Conservation (phyloP, 2,113 vertebrate genomes). For the Drymodes brunneopygia region DNA sequence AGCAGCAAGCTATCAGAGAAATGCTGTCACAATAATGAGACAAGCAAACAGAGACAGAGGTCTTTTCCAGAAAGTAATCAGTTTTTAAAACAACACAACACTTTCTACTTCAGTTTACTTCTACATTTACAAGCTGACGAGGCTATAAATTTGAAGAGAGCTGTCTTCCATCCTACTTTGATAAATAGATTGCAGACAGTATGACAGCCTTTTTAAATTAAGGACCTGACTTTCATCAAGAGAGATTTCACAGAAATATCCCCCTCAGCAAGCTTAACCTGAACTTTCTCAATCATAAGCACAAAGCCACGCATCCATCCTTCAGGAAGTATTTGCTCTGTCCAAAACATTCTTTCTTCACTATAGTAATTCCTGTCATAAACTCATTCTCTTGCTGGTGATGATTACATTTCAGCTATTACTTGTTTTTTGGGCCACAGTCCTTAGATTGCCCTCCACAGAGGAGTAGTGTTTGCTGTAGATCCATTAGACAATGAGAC, state of each 20-base stretch:
- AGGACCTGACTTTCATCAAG: slow-evolving; percentile 16
- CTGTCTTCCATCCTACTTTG: not conserved
- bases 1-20: not conserved
- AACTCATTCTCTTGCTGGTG: not conserved
- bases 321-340: not conserved
- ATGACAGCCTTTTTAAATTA: slow-evolving; percentile 31
- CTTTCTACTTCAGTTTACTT: slow-evolving; percentile 27
- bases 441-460: not conserved
- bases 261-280: not conserved
- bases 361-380: not conserved
- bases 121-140: slow-evolving; percentile 26
- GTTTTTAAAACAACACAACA: slow-evolving; percentile 18
- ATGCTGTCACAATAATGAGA: not conserved
- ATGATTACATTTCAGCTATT: not conserved
- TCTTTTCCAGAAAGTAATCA: slow-evolving; percentile 23
- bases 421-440: not conserved
- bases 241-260: not conserved
- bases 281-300: slow-evolving; percentile 1
- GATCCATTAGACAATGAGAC: not conserved
- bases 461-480: not conserved
- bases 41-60: not conserved
- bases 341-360: not conserved
- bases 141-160: slow-evolving; percentile 6
- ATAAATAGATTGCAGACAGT: slow-evolving; percentile 1
- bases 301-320: not conserved